These are phyloP conservation scores for Philypnodon macrostomus DNA, from an alignment of 2,797 vertebrate genomes.

Conservation along the genomic window DNA sequence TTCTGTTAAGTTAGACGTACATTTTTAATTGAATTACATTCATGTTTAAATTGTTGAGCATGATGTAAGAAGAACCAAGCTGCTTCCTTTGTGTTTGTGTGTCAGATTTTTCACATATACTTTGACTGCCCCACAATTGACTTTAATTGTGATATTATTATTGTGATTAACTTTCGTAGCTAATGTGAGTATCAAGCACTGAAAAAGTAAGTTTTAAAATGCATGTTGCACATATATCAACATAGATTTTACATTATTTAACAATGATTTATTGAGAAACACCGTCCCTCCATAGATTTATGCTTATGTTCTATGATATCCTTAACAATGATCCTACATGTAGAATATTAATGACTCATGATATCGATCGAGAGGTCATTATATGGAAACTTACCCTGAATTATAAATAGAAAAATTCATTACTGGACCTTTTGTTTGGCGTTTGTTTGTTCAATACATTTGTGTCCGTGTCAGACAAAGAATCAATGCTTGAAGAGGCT, in stretches of 20 bases:
- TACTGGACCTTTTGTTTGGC: not conserved
- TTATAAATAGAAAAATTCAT: not conserved
- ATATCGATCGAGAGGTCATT: constrained; percentile 6
- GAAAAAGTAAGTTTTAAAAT: not conserved
- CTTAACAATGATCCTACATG: not conserved
- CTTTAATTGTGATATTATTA: no score
- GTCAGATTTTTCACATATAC: no score
- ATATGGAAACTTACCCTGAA: not conserved
- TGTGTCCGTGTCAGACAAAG: constrained; percentile 26
- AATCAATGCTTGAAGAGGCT: constrained; percentile 22
- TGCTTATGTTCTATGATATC: not conserved
- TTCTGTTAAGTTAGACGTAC: no score
- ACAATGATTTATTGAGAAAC: not conserved
- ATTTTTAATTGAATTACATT: no score
- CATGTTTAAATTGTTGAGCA: no score
- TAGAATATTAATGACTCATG: not conserved
- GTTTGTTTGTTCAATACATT: constrained; percentile 2
- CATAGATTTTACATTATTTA: not conserved
- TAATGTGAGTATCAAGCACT: no score
- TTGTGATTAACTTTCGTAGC: no score
- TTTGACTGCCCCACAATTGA: no score
- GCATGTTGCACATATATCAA: not conserved
- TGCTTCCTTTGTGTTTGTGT: no score
- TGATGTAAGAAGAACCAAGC: no score
- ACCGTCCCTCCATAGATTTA: not conserved